Conservation (phyloP, 2,888 invertebrate genomes). For the Drosophila aldrichi region DNA sequence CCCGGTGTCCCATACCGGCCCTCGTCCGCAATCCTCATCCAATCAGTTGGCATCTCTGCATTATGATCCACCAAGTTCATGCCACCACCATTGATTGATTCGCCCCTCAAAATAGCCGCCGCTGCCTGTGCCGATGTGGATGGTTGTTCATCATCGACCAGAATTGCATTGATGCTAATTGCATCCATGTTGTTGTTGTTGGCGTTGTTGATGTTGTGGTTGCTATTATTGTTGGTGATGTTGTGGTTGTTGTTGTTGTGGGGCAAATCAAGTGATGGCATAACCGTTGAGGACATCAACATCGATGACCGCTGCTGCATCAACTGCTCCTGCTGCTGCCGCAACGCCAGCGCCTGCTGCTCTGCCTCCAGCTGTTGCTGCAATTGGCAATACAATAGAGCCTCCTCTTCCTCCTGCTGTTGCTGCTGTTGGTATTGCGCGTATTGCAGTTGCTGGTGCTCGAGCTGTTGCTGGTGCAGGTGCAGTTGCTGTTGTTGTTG, state of each 20-base stretch:
- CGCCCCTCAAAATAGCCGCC: constrained; percentile 39
- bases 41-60: constrained; percentile 84
- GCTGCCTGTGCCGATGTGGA: constrained; percentile 73
- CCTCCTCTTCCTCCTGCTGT: constrained; percentile 58
- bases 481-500: constrained; percentile 71
- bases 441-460: constrained; percentile 56
- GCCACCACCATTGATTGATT: constrained; percentile 64
- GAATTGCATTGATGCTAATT: constrained; percentile 67
- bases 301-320: constrained; percentile 84
- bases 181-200: constrained; percentile 63
- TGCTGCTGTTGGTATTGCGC: constrained; percentile 66
- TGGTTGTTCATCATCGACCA: constrained; percentile 71
- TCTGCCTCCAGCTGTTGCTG: constrained; percentile 66
- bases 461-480: constrained; percentile 48
- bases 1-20: constrained; percentile 88
- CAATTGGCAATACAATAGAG: constrained; percentile 74
- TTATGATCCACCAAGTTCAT: constrained; percentile 71
- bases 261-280: constrained; percentile 69
- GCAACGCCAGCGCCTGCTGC: constrained; percentile 57
- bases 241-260: constrained; percentile 30
- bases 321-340: constrained; percentile 85
- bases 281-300: constrained; percentile 77
- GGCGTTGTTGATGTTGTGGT: constrained; percentile 36
- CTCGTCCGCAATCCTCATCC: constrained; percentile 86
- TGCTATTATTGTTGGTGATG: constrained; percentile 29